Evolutionary conservation across 1,140 invertebrate genomes (phyloP).

Genomic region (Cheumatopsyche charites): DNA sequence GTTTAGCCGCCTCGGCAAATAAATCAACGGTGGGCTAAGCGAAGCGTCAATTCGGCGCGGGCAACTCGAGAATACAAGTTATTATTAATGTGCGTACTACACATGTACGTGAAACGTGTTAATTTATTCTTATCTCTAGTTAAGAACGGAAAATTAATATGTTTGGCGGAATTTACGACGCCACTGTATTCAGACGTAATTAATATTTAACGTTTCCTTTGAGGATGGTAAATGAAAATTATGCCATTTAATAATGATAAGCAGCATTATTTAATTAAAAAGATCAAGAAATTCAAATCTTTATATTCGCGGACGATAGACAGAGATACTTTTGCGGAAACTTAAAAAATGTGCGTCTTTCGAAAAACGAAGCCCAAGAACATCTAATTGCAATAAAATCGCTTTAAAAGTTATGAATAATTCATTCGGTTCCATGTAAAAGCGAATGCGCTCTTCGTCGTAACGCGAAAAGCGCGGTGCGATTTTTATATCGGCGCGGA

Average conservation of each 20-base stretch:
- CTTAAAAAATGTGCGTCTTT: not conserved
- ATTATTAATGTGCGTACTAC: not conserved
- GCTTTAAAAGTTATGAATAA: conserved; percentile 31
- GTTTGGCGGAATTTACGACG: conserved; percentile 2
- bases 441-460: conserved; percentile 9
- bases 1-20: conserved; percentile 19
- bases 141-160: conserved; percentile 7
- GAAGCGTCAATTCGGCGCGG: conserved; percentile 8
- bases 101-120: conserved; percentile 5
- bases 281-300: too few species aligned
- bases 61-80: conserved; percentile 9
- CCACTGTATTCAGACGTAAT: not conserved
- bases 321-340: too few species aligned
- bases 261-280: too few species aligned
- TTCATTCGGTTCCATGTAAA: conserved; percentile 9
- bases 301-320: too few species aligned
- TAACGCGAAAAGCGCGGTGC: not conserved
- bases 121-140: conserved; percentile 15
- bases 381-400: conserved; percentile 33
- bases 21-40: conserved; percentile 2
- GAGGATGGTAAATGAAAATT: too few species aligned
- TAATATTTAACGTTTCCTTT: too few species aligned
- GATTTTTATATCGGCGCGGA: conserved; percentile 10
- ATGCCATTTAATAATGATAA: too few species aligned
- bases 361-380: conserved; percentile 8